phyloP scores from a whole-genome alignment of 2,797 vertebrate species.

The Peromyscus melanophrys region DNA sequence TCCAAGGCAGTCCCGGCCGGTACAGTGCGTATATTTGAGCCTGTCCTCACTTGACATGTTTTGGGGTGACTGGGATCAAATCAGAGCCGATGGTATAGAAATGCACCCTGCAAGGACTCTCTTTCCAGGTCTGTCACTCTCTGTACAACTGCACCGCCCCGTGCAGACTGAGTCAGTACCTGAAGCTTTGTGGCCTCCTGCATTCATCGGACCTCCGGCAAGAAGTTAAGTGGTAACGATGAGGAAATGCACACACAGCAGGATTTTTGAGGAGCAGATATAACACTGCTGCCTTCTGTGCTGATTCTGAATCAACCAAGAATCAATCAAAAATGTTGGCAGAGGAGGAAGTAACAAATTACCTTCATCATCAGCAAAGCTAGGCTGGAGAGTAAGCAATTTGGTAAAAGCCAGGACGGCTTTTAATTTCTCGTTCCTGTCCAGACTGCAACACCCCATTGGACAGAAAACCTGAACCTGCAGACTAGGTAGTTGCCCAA shows the following conservation, averaged over 20 bases:
- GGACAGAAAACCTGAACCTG: background rate
- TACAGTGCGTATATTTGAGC: background rate
- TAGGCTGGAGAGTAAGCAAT: background rate
- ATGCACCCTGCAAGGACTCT: background rate
- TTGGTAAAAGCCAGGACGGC: background rate
- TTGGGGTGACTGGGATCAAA: background rate
- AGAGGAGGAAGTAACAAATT: background rate
- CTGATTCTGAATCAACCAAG: background rate
- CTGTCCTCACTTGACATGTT: background rate
- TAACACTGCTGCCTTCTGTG: background rate
- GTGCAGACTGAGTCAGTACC: background rate
- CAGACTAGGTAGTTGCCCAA: background rate
- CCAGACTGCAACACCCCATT: too few relatives aligned
- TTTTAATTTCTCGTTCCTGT: background rate
- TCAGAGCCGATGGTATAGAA: background rate
- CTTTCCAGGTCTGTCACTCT: background rate
- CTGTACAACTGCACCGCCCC: fast-evolving
- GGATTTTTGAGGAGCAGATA: background rate
- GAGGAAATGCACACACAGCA: background rate
- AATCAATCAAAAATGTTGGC: background rate
- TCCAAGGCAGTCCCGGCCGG: too few relatives aligned
- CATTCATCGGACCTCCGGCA: background rate
- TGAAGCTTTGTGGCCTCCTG: background rate
- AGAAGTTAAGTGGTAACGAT: background rate
- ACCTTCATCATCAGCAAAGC: background rate